A percentile compares a stretch with the other conserved stretches of the same genome.
Evolutionary conservation across 2,113 vertebrate genomes (phyloP).

Genomic region (Microcebus tavaratra): DNA sequence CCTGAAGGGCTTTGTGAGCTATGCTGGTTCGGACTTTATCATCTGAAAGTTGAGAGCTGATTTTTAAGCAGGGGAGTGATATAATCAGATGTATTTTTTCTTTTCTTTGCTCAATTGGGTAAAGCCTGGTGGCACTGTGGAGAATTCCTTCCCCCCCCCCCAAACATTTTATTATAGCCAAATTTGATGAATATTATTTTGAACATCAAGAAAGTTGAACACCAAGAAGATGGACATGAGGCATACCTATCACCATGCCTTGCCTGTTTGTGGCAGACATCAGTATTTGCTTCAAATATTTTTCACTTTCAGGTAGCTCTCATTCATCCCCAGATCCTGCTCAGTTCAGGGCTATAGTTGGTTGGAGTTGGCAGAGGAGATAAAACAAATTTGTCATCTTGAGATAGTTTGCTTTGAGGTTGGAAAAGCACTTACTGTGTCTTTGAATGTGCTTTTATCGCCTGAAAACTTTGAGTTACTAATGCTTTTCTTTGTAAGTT

Average conservation of each 20-base stretch:
- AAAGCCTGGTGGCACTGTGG: neutral
- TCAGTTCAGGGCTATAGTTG: neutral
- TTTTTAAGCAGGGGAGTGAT: neutral
- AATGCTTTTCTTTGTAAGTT: conserved; percentile 15
- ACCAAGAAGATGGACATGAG: neutral
- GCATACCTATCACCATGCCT: neutral
- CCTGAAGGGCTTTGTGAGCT: neutral
- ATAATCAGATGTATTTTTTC: neutral
- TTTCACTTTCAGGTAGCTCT: neutral
- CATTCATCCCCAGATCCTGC: neutral
- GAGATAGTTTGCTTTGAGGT: conserved; percentile 10
- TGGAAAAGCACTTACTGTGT: neutral
- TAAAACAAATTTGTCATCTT: neutral
- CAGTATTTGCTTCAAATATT: neutral
- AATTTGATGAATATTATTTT: neutral
- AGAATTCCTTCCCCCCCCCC: neutral
- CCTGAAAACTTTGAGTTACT: neutral
- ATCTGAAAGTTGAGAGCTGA: neutral
- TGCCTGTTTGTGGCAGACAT: neutral
- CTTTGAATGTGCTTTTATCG: neutral
- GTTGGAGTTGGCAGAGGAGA: conserved; percentile 18
- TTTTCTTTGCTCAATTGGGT: neutral
- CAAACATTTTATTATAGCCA: neutral
- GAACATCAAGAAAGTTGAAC: neutral
- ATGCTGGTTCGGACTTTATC: neutral